Evolutionary conservation across 2,888 invertebrate genomes (phyloP), one percentile per base, ranked within the genome.

Genomic region (Cataglyphis albicans): DNA sequence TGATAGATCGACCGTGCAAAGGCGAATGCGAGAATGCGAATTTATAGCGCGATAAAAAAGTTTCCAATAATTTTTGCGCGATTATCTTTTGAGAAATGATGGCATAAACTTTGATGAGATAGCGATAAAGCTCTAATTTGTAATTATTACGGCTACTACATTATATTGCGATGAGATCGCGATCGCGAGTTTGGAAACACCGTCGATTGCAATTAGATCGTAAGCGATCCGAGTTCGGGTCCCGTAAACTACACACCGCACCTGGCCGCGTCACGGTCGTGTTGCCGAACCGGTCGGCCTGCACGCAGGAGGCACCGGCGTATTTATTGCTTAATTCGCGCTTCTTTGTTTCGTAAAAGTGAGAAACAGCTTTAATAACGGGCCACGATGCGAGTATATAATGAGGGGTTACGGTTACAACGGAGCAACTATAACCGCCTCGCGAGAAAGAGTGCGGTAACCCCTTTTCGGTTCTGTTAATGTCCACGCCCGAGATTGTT

Each of bases 291-390:
- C 68, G 41, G 57, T 55, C 64, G 76, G 59, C 38, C 57, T 63
- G 67, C 61, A 44, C 41, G 1, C 65, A 82, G 82, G 55, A 85
- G 85, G 83, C 84, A 83, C 83, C 87, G 88, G 91, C 88, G 89
- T 92, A 92, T 93, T 93, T 92, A 93, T 93, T 92, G 92, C 93
- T 93, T 92, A 91, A 93, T 93, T 93, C 92, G 92, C 93, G 92
- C 93, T 93, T 93, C 93, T 93, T 93, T 93, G 93, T 93, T 93
- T 93, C 92, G 92, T 93, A 93, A 93, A 93, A 93, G 93, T 93
- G 93, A 93, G 93, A 93, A 93, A 93, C 93, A 92, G 90, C 93
- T 93, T 93, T 93, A 93, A 93, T 93, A 93, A 93, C 92, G 87
- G 92, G 92, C 88, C 91, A 86, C 88, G 90, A 87, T 88, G 89